phyloP scores from a whole-genome alignment of 2,888 invertebrate species.

The Pseudanteris insignis region DNA sequence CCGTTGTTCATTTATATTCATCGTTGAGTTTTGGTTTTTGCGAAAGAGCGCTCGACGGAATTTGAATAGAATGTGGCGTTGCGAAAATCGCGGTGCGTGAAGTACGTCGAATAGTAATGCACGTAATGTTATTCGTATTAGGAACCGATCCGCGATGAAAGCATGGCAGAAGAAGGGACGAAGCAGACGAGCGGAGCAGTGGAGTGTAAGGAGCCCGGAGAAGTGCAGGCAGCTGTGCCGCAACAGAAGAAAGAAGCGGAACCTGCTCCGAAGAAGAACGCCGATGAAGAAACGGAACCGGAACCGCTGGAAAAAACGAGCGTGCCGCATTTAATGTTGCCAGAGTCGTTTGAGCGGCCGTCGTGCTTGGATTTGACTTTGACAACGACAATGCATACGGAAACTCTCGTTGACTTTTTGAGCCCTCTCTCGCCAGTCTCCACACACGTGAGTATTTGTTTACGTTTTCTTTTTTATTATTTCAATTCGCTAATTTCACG shows the following conservation, averaged over 20 bases:
- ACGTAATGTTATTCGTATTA: slow-evolving; percentile 48
- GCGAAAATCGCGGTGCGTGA: slow-evolving; percentile 55
- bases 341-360: slow-evolving; percentile 48
- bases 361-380: slow-evolving; percentile 50
- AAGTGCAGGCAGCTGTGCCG: slow-evolving; percentile 28
- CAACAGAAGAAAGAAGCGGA: slow-evolving; percentile 43
- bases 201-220: slow-evolving; percentile 46
- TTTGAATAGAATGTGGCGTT: slow-evolving; percentile 63
- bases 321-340: slow-evolving; percentile 6
- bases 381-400: slow-evolving; percentile 39
- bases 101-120: slow-evolving; percentile 46
- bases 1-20: slow-evolving; percentile 14
- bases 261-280: slow-evolving; percentile 29
- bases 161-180: slow-evolving; percentile 30
- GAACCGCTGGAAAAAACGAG: slow-evolving; percentile 16
- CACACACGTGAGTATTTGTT: too few relatives aligned
- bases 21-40: slow-evolving; percentile 43
- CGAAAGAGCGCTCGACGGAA: slow-evolving; percentile 48
- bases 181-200: slow-evolving; percentile 48
- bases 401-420: slow-evolving; percentile 48
- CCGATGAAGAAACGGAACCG: slow-evolving; percentile 33
- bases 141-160: slow-evolving; percentile 50
- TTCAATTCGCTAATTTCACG: too few relatives aligned
- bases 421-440: slow-evolving; percentile 56
- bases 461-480: too few relatives aligned